Percentiles rank a stretch among this genome's conserved stretches.
These are phyloP conservation scores for Blomia tropicalis DNA, from an alignment of 2,888 invertebrate genomes.

Conservation along the genomic window DNA sequence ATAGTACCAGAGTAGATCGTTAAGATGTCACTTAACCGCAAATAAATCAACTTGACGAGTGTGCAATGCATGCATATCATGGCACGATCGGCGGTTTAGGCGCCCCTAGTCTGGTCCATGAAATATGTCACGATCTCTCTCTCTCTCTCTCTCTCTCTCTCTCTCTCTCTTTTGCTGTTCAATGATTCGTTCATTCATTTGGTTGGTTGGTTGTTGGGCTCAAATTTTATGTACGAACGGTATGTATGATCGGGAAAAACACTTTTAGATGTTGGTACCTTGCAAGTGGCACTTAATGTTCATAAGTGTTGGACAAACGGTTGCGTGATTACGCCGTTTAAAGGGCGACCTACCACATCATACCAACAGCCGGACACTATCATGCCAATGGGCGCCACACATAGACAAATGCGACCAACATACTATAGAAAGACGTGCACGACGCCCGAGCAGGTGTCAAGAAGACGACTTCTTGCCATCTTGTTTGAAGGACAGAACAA, in stretches of 20 bases:
- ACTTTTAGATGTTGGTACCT: neutral
- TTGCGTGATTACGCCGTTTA: slow-evolving; percentile 13
- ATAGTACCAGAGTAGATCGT: neutral
- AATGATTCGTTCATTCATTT: too few species aligned
- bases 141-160: too few species aligned
- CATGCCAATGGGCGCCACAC: neutral
- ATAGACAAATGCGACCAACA: too few species aligned
- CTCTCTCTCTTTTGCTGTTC: too few species aligned
- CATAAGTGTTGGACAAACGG: slow-evolving; percentile 14
- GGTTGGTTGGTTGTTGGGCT: too few species aligned
- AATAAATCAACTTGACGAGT: slow-evolving; percentile 11
- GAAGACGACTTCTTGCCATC: neutral
- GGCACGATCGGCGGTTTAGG: too few species aligned
- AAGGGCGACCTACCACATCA: too few species aligned
- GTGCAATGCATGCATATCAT: neutral
- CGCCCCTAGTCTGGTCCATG: neutral
- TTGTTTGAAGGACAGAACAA: neutral
- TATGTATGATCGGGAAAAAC: too few species aligned
- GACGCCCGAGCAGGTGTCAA: slow-evolving; percentile 14
- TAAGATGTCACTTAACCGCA: slow-evolving; percentile 6
- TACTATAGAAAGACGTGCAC: too few species aligned
- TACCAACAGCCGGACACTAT: neutral
- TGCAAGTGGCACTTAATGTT: neutral
- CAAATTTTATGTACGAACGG: too few species aligned
- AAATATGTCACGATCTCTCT: too few species aligned